phyloP scores from a whole-genome alignment of 37 sponge, comb jelly and placozoan genomes.

The Spongia lamella region DNA sequence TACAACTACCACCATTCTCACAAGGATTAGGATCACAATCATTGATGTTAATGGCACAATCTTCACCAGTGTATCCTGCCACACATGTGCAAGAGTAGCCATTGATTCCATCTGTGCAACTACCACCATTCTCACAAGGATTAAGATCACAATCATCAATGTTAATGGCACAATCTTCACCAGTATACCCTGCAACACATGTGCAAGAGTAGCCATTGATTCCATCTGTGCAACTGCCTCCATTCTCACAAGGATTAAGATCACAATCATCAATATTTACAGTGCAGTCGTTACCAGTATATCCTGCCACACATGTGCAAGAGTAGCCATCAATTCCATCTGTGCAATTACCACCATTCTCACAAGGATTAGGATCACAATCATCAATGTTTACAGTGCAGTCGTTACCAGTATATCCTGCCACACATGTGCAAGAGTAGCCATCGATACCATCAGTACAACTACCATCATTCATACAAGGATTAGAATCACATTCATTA shows the following conservation, averaged over 20 bases:
- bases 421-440: conserved; percentile 56
- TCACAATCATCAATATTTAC: conserved; percentile 47
- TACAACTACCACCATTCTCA: conserved; percentile 41
- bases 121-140: conserved; percentile 30
- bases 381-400: conserved; percentile 57
- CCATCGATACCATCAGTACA: conserved; percentile 27
- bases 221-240: not conserved
- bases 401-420: conserved; percentile 56
- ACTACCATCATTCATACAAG: conserved; percentile 74
- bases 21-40: conserved; percentile 39
- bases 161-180: conserved; percentile 19
- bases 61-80: conserved; percentile 34
- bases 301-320: conserved; percentile 67
- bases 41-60: conserved; percentile 25
- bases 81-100: conserved; percentile 49
- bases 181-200: conserved; percentile 41
- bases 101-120: conserved; percentile 36
- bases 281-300: conserved; percentile 50
- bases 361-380: conserved; percentile 61
- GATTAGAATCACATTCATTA: conserved; percentile 14
- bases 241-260: not conserved
- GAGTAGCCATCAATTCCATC: conserved; percentile 18
- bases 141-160: conserved; percentile 53
- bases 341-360: conserved; percentile 50
- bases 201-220: conserved; percentile 12